Conservation (phyloP, 1,140 invertebrate genomes). For the Cephus cinctus region DNA sequence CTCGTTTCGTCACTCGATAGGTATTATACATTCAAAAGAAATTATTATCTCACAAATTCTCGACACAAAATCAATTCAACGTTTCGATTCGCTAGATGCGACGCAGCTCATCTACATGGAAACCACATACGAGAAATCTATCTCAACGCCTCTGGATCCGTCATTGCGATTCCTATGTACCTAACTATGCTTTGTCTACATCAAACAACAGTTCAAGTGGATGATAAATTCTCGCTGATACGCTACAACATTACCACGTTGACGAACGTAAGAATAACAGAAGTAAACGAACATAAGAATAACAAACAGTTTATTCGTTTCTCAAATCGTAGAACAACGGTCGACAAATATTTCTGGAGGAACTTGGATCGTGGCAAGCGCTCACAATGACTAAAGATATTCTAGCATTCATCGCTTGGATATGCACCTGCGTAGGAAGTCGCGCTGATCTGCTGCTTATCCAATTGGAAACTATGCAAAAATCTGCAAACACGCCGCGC, state of each 20-base stretch:
- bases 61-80: too few species aligned
- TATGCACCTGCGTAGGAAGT: slow-evolving; percentile 41
- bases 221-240: slow-evolving; percentile 37
- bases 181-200: slow-evolving; percentile 43
- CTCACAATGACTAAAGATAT: slow-evolving; percentile 43
- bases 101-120: slow-evolving; percentile 38
- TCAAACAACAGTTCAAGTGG: slow-evolving; percentile 32
- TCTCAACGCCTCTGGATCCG: slow-evolving; percentile 31
- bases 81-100: slow-evolving; percentile 33
- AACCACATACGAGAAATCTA: slow-evolving; percentile 42
- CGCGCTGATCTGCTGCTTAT: slow-evolving; percentile 39
- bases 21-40: too few species aligned
- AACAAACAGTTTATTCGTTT: too few species aligned
- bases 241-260: slow-evolving; percentile 28
- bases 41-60: too few species aligned
- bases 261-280: slow-evolving; percentile 29
- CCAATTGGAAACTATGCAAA: slow-evolving; percentile 41
- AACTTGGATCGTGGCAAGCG: slow-evolving; percentile 39
- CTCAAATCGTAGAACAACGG: too few species aligned
- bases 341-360: too few species aligned
- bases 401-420: slow-evolving; percentile 43
- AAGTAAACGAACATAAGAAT: neutral
- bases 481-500: slow-evolving; percentile 29
- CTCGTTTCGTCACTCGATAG: slow-evolving; percentile 45
- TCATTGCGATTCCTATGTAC: slow-evolving; percentile 42